Base-by-base conservation (phyloP, 1,140 invertebrate genomes). In the Cylas formicarius region DNA sequence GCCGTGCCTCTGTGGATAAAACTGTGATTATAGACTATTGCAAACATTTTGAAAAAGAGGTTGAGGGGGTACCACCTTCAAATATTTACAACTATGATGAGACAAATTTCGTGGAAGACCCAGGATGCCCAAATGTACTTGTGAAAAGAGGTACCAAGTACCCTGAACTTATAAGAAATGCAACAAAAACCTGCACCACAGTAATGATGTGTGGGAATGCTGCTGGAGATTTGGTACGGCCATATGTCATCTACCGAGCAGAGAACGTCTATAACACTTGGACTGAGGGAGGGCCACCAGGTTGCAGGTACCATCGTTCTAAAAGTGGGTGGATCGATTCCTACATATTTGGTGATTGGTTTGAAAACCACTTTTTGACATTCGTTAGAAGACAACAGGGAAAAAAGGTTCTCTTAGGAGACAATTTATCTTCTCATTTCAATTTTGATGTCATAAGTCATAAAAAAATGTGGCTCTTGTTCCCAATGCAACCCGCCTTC, bases 61-160 rank as follows among this genome's bases (percentile, higher is more conserved):
- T 45, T 2, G 21, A 46, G 34, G 27, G 52, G 48, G 27, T 61
- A 16, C 57, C 56, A 17, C 37, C 52, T 13, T 21, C 9, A 37
- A 52, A 54, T 44, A 53, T 58, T 23, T 37, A 48, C 18, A 66
- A 66, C 48, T 69, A 66, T 48, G 65, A 67, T 52, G 65, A 69
- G 47, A 69, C 66, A 9, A 69, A 70, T 50, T 23, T 69, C 1
- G 54, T 44, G 2, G 66, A 70, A 55, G 64, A 70, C 45, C 66
- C 63, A 6, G 65, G 65, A 6, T 52, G 39, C n/a, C 57, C 56
- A 31, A 66, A 65, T 57, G 34, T 61, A 13, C 50, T 67, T 27
- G 43, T 55, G 18, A 57, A 58, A 40, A 45, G 66, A 35, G 61
- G 66, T 17, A 27, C 28, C 13, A 62, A 63, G 44, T 62, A 68